A percentile compares a stretch with the other conserved stretches of the same genome.
Evolutionary conservation across 2,113 vertebrate species (phyloP).

Genomic region (Australoheros scitulus): DNA sequence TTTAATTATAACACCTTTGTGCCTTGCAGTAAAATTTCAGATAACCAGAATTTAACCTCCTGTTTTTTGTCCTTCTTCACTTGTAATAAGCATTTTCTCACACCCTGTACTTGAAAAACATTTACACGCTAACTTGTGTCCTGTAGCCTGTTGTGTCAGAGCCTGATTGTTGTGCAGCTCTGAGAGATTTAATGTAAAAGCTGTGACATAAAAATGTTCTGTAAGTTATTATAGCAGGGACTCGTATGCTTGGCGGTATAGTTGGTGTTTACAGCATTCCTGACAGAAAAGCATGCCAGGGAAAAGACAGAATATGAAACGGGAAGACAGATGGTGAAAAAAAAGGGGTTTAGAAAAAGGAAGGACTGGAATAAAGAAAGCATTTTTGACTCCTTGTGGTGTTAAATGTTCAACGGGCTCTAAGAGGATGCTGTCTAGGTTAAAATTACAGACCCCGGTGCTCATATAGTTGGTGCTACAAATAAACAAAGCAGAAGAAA

Average conservation of each 20-base stretch:
- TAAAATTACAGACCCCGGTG: conserved; percentile 31
- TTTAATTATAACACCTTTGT: neutral
- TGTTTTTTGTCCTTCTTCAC: neutral
- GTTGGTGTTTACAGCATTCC: conserved; percentile 28
- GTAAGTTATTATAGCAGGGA: neutral
- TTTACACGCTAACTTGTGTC: neutral
- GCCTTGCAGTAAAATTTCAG: neutral
- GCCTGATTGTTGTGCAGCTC: neutral
- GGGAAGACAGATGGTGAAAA: neutral
- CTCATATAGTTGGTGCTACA: conserved; percentile 22
- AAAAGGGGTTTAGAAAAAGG: neutral
- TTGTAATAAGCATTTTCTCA: neutral
- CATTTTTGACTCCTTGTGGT: conserved; percentile 4
- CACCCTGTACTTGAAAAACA: neutral
- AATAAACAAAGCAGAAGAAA: conserved; percentile 17
- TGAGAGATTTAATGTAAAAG: neutral
- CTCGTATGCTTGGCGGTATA: neutral
- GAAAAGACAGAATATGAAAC: neutral
- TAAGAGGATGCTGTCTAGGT: neutral
- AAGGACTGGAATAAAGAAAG: conserved; percentile 2
- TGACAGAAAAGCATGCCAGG: conserved; percentile 10
- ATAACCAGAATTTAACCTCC: neutral
- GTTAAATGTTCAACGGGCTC: neutral
- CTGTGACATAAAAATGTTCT: neutral
- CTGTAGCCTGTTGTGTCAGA: neutral